Percentiles rank a stretch among this genome's conserved stretches.
These are phyloP conservation scores for Lagorchestes hirsutus DNA, from an alignment of 2,797 vertebrate genomes.

Conservation along the genomic window DNA sequence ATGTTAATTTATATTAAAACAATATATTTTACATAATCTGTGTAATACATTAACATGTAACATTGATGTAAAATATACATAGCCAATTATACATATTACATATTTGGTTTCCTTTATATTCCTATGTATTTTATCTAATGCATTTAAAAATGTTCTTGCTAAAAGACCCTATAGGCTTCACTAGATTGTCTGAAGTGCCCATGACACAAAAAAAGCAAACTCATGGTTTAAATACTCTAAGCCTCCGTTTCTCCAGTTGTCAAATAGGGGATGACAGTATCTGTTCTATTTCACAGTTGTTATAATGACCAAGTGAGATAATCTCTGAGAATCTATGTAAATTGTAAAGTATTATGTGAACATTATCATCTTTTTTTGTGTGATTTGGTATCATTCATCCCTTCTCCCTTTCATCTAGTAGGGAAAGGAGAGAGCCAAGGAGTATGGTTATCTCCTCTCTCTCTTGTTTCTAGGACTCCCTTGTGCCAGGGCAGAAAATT, in stretches of 20 bases:
- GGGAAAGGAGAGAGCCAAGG: not conserved
- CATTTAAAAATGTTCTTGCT: not conserved
- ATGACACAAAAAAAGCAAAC: not conserved
- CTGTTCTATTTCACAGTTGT: not conserved
- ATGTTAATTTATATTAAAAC: not conserved
- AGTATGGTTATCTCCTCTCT: no score
- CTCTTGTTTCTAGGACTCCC: not conserved
- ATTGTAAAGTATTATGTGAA: not conserved
- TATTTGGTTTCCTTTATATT: not conserved
- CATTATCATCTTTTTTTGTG: not conserved
- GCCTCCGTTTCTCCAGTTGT: slow-evolving; percentile 16
- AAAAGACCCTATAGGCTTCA: not conserved
- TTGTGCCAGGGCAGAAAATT: not conserved
- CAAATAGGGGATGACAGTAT: not conserved
- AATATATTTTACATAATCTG: not conserved
- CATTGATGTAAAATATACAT: not conserved
- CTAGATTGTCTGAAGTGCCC: not conserved
- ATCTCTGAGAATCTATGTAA: not conserved
- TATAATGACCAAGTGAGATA: not conserved
- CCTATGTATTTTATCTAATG: not conserved
- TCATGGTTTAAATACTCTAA: not conserved
- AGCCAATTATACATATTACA: not conserved
- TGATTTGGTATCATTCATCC: slow-evolving; percentile 10
- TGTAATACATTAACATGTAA: not conserved
- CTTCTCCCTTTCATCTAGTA: not conserved